Base-by-base conservation (phyloP, 2,113 vertebrate species). In the Uria lomvia region DNA sequence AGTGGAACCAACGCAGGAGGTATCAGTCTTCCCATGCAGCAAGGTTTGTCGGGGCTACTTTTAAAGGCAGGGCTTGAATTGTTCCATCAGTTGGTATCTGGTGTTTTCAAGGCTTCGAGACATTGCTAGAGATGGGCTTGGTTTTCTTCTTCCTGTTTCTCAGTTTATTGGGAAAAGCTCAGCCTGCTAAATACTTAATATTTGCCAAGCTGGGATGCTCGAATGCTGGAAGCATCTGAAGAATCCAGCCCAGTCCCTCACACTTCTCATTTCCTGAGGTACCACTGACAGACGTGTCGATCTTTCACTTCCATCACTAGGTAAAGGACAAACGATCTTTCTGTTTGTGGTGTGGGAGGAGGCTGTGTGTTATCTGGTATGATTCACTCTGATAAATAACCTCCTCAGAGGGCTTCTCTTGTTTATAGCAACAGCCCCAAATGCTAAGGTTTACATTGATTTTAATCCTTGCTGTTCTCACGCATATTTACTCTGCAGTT, bases 361-460 rank as follows among this genome's bases (percentile, higher is more conserved):
- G 92, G 85, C 83, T 16, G 3, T 82, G 55, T 91, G 85, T 91
- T 96, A 96, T 91, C 95, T 97, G 77, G 65, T 82, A 38, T 96
- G 96, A 96, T 89, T 96, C 95, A 94, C 20, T n/a, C 76, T 83
- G 89, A 88, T 94, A 94, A 97, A 91, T 87, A 91, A 96, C 82
- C 94, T 92, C 90, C 96, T 86, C 0, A 2, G 24, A 53, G 92
- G 83, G 56, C 75, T 89, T 73, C 56, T 86, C 55, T 75, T 72
- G 50, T 97, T 97, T 95, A 94, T 73, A 94, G 82, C 81, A 92
- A 95, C 75, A 73, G 60, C 65, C 60, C 58, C 49, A 23, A 53
- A 90, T 71, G 49, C 53, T 71, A 29, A 92, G 78, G 68, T 94
- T 95, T 91, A 86, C 79, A 87, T 87, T 95, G 72, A 86, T 62